Conservation (phyloP, 2,113 vertebrate species). For the Tachysurus vachellii region DNA sequence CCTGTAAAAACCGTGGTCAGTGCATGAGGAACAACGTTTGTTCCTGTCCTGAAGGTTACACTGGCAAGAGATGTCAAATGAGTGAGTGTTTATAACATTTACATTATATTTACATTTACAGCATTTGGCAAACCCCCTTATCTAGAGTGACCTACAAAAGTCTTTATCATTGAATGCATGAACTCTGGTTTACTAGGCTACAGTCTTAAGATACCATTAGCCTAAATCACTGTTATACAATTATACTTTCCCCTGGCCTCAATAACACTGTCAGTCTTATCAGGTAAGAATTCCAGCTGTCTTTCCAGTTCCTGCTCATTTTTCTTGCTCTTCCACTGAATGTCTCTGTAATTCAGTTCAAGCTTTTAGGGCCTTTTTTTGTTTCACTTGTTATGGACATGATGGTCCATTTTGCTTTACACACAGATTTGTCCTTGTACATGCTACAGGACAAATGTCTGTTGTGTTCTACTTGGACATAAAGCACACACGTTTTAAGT, state of each 20-base stretch:
- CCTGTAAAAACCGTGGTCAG: conserved; percentile 89
- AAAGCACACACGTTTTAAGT: background rate
- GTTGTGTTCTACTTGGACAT: background rate
- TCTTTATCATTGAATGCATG: too few species aligned
- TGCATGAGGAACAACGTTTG: conserved; percentile 90
- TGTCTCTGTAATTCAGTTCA: background rate
- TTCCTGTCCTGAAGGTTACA: conserved; percentile 81
- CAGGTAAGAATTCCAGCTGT: background rate
- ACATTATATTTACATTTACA: background rate
- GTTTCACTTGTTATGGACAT: background rate
- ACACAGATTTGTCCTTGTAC: background rate
- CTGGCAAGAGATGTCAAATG: conserved; percentile 85
- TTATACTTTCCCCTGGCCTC: background rate
- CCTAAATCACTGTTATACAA: background rate
- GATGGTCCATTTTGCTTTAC: background rate
- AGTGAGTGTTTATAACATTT: conserved; percentile 72
- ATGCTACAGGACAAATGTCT: background rate
- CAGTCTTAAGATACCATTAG: background rate
- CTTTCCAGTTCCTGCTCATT: background rate
- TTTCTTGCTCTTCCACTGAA: background rate
- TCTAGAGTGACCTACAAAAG: too few species aligned
- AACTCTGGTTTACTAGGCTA: too few species aligned
- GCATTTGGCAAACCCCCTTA: background rate
- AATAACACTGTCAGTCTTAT: background rate
- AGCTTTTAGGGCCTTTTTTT: background rate